Percentiles rank a stretch among this genome's conserved stretches.
Evolutionary conservation across 2,113 vertebrate species (phyloP).

Genomic region (Nestor notabilis): DNA sequence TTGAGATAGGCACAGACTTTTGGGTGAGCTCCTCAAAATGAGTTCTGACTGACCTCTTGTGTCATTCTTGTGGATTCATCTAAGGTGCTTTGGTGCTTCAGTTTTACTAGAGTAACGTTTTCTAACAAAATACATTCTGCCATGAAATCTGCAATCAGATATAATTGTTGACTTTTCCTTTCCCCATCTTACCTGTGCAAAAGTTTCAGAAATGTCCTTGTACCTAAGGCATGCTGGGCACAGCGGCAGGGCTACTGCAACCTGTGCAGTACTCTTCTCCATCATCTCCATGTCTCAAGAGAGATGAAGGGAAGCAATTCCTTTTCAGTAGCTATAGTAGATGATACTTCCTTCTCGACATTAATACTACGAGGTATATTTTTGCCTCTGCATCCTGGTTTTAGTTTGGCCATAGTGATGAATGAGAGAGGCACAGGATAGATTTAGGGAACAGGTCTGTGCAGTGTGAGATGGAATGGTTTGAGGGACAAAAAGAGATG

Average conservation of each 20-base stretch:
- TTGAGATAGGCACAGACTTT: neutral
- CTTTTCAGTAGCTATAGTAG: neutral
- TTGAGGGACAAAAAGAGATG: neutral
- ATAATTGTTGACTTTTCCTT: neutral
- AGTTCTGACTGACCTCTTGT: neutral
- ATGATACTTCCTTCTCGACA: rapidly evolving
- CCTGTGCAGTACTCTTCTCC: rapidly evolving
- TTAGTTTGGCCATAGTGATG: neutral
- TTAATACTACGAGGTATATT: rapidly evolving
- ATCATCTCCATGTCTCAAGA: neutral
- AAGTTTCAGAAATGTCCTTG: neutral
- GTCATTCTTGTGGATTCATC: neutral
- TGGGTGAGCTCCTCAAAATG: neutral
- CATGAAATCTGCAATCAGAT: neutral
- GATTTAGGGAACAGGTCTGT: neutral
- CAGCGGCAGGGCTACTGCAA: neutral
- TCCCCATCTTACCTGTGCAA: neutral
- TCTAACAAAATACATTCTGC: neutral
- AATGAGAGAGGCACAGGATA: neutral
- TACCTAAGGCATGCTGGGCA: neutral
- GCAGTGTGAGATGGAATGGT: neutral
- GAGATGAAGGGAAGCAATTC: neutral
- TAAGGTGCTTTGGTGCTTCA: neutral
- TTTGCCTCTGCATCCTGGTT: neutral
- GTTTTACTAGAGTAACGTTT: neutral